These are phyloP conservation scores for Anguilla pacifica DNA, from an alignment of 2,797 vertebrate genomes.

Conservation along the genomic window DNA sequence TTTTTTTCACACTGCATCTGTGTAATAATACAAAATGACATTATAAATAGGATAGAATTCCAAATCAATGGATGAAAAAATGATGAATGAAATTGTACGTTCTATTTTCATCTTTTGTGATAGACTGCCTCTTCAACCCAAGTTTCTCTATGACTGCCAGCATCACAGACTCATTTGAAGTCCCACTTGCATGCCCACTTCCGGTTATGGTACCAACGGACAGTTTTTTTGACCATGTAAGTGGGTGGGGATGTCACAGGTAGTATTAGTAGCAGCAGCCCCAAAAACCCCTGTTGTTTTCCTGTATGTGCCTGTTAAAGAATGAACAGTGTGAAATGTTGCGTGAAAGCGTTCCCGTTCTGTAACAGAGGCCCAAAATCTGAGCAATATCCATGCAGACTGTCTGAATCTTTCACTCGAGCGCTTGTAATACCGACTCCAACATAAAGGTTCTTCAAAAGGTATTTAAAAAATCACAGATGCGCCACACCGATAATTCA, in stretches of 20 bases:
- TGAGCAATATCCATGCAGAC: background rate
- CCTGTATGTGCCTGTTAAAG: background rate
- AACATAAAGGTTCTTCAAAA: background rate
- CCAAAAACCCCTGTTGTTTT: slow-evolving; percentile 29
- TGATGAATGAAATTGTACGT: background rate
- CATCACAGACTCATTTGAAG: background rate
- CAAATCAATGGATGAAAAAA: background rate
- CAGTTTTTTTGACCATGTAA: background rate
- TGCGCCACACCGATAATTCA: background rate
- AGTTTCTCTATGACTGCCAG: slow-evolving; percentile 46
- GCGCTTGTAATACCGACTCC: background rate
- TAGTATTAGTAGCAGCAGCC: slow-evolving; percentile 17
- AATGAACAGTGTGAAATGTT: background rate
- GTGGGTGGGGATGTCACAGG: background rate
- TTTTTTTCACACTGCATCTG: background rate
- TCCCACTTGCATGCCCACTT: slow-evolving; percentile 32
- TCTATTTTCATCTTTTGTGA: background rate
- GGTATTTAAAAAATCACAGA: background rate
- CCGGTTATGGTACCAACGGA: slow-evolving; percentile 3
- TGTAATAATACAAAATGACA: background rate
- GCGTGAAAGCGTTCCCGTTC: background rate
- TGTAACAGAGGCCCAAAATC: background rate
- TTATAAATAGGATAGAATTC: background rate
- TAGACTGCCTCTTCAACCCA: slow-evolving; percentile 2
- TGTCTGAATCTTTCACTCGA: background rate